Evolutionary conservation across 2,113 vertebrate genomes (phyloP).

Genomic region (Spea multiplicata): DNA sequence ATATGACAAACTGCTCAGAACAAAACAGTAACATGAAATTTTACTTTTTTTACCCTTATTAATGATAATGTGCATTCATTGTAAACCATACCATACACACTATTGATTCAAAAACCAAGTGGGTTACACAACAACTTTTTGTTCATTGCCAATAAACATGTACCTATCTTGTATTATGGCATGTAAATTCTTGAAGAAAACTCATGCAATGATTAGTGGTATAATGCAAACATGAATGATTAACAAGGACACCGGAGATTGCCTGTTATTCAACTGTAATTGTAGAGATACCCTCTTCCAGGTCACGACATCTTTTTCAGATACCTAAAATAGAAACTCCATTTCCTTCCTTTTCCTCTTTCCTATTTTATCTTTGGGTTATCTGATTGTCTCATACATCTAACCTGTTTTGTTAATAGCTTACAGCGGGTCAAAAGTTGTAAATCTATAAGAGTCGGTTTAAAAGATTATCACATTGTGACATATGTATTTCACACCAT

Average conservation of each 20-base stretch:
- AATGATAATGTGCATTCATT: no score
- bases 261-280: constrained; percentile 4
- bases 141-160: not conserved
- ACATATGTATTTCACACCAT: not conserved
- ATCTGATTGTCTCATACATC: constrained; percentile 11
- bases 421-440: constrained; percentile 7
- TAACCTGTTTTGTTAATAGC: constrained; percentile 7
- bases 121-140: no score
- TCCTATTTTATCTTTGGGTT: constrained; percentile 18
- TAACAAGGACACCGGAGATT: constrained; percentile 32
- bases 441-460: not conserved
- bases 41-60: no score
- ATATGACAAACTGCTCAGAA: no score
- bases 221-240: constrained; percentile 11
- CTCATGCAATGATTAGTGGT: not conserved
- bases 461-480: not conserved
- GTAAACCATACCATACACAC: no score
- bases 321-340: constrained; percentile 28
- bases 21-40: no score
- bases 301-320: constrained; percentile 30
- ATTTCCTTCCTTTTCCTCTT: constrained; percentile 44
- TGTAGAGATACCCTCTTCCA: constrained; percentile 19
- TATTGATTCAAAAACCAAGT: no score
- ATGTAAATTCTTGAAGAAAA: not conserved
- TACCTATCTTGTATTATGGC: not conserved